These are phyloP conservation scores for Oopsacas minuta DNA, from an alignment of 37 sponge, comb jelly and placozoan species.

Conservation along the genomic window DNA sequence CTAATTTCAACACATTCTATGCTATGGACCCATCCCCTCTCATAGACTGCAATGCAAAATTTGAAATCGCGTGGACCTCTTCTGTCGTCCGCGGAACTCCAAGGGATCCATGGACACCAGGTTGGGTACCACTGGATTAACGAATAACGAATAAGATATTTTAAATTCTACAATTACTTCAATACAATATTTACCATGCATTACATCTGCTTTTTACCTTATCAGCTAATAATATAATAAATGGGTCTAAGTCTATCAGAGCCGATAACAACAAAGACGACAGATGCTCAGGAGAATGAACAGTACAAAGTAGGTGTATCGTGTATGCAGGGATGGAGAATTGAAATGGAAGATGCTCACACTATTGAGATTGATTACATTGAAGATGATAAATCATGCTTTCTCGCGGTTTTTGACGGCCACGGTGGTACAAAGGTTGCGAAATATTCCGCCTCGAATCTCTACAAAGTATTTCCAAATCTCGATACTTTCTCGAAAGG, in stretches of 20 bases:
- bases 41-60: no score
- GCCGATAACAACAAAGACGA: slow-evolving; percentile 53
- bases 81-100: no score
- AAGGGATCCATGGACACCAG: no score
- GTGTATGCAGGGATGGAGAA: slow-evolving; percentile 75
- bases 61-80: no score
- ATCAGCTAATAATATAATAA: background rate
- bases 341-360: slow-evolving; percentile 77
- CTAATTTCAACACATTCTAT: no score
- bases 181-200: no score
- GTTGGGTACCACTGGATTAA: no score
- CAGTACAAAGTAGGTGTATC: slow-evolving; percentile 49
- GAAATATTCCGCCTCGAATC: background rate
- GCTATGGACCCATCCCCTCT: no score
- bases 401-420: slow-evolving; percentile 78
- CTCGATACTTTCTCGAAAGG: slow-evolving; percentile 16
- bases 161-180: no score
- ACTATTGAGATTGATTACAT: slow-evolving; percentile 22
- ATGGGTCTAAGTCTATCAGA: slow-evolving; percentile 70
- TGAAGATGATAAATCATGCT: slow-evolving; percentile 34
- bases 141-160: no score
- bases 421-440: slow-evolving; percentile 47
- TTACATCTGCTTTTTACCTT: no score
- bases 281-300: slow-evolving; percentile 23
- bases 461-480: background rate